Conservation (phyloP, 2,113 vertebrate genomes). For the Lophius piscatorius region DNA sequence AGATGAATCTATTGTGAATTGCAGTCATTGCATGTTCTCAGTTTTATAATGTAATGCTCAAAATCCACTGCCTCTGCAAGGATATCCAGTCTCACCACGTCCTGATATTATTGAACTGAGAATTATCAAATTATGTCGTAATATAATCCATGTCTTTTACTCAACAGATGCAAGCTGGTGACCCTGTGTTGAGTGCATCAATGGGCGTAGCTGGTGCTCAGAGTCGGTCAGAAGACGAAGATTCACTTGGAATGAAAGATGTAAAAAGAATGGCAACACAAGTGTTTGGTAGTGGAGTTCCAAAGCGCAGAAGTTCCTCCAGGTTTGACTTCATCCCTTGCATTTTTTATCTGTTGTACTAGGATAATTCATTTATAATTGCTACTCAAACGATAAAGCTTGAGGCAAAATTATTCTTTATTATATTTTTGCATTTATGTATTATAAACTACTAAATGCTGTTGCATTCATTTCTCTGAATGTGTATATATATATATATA, state of each 20-base stretch:
- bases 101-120: not conserved
- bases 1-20: too few relatives aligned
- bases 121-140: not conserved
- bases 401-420: too few relatives aligned
- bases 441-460: too few relatives aligned
- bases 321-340: conserved; percentile 76
- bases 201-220: conserved; percentile 82
- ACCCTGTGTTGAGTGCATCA: conserved; percentile 78
- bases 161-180: conserved; percentile 78
- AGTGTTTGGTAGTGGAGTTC: conserved; percentile 85
- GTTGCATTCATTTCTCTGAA: too few relatives aligned
- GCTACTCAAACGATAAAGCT: too few relatives aligned
- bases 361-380: not conserved
- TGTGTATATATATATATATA: too few relatives aligned
- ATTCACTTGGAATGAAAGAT: conserved; percentile 85
- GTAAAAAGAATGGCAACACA: conserved; percentile 85
- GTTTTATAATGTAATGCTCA: not conserved
- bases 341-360: not conserved
- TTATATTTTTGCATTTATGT: too few relatives aligned
- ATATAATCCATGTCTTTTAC: conserved; percentile 10
- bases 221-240: conserved; percentile 93
- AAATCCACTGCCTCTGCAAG: not conserved
- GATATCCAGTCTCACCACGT: not conserved
- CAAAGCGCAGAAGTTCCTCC: conserved; percentile 94
- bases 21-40: too few relatives aligned